phyloP scores from a whole-genome alignment of 1,140 invertebrate genomes.

The Drosophila santomea region DNA sequence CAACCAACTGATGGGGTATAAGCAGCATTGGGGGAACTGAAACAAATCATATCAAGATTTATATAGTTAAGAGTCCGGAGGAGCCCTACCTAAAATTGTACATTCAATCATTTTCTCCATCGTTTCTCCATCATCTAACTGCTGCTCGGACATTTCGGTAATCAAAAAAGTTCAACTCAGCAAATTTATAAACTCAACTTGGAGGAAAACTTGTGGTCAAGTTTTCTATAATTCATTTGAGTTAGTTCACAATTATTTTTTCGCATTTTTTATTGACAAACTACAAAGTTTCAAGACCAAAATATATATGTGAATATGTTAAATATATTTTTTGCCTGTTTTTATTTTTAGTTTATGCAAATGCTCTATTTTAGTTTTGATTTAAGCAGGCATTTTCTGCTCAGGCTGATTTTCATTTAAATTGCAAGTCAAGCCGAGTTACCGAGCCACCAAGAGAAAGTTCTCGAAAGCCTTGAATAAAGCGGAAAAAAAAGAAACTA shows the following conservation, averaged over 20 bases:
- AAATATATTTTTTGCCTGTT: slow-evolving; percentile 20
- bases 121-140: not conserved
- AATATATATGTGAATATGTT: slow-evolving; percentile 23
- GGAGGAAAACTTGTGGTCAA: slow-evolving; percentile 22
- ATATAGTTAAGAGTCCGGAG: not conserved
- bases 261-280: slow-evolving; percentile 21
- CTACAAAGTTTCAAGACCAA: slow-evolving; percentile 22
- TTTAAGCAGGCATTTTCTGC: slow-evolving; percentile 47
- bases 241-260: slow-evolving; percentile 11
- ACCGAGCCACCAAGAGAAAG: slow-evolving; percentile 29
- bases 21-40: slow-evolving; percentile 83
- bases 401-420: slow-evolving; percentile 70
- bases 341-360: slow-evolving; percentile 50
- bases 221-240: slow-evolving; percentile 32
- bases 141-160: slow-evolving; percentile 8
- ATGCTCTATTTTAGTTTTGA: slow-evolving; percentile 38
- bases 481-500: slow-evolving; percentile 33
- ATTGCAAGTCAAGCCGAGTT: slow-evolving; percentile 47
- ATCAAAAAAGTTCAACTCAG: slow-evolving; percentile 29
- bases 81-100: no score
- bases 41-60: not conserved
- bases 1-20: slow-evolving; percentile 87
- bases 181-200: slow-evolving; percentile 23
- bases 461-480: slow-evolving; percentile 44
- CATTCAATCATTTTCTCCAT: not conserved